These are phyloP conservation scores for Muntiacus muntjak DNA, from an alignment of 2,113 vertebrate species.

Conservation along the genomic window DNA sequence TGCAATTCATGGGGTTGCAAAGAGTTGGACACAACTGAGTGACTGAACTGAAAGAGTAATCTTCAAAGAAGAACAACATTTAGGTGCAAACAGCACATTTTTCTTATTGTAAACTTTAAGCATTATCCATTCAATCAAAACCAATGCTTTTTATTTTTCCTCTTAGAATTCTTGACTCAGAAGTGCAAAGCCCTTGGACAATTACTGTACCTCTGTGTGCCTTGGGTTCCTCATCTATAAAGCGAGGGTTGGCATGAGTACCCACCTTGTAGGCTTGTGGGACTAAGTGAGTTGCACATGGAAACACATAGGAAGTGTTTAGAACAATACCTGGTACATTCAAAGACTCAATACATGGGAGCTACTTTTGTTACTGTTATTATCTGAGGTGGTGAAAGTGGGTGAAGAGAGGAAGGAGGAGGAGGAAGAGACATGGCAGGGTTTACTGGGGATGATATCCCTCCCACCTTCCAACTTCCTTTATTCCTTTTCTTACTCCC, in stretches of 20 bases:
- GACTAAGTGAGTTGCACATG: neutral
- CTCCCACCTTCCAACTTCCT: neutral
- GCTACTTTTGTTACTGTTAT: neutral
- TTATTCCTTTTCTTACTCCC: neutral
- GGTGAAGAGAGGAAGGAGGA: neutral
- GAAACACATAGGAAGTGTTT: neutral
- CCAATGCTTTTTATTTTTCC: neutral
- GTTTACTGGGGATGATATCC: neutral
- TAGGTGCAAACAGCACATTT: neutral
- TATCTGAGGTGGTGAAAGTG: neutral
- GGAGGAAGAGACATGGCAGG: neutral
- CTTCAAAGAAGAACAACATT: neutral
- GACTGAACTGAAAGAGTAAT: neutral
- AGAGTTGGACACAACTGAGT: neutral
- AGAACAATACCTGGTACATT: neutral
- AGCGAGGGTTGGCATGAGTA: neutral
- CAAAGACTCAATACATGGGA: neutral
- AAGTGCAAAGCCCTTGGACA: neutral
- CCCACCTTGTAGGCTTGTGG: neutral
- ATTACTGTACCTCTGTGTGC: neutral
- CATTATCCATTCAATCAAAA: neutral
- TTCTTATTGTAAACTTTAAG: neutral
- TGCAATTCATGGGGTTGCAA: neutral
- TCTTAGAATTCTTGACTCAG: neutral
- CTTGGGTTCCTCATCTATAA: neutral